A percentile compares a stretch with the other conserved stretches of the same genome.
phyloP scores from a whole-genome alignment of 2,113 vertebrate genomes.

The Madoqua kirkii region DNA sequence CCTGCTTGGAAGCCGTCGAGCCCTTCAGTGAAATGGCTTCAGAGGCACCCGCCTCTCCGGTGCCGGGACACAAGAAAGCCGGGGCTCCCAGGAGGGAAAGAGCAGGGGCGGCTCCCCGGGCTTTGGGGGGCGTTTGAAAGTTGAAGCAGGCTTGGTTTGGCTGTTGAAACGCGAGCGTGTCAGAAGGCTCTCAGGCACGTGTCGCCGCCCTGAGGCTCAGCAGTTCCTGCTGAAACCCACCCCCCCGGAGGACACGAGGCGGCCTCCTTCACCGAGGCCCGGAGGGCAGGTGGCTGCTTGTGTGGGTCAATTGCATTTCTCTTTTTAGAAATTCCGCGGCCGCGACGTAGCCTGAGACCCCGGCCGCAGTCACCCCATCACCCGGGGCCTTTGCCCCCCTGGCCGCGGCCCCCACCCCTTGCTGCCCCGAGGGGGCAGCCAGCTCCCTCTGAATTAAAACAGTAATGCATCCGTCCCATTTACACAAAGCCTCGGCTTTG shows the following conservation, averaged over 20 bases:
- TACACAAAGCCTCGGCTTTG: constrained; percentile 84
- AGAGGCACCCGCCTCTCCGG: rapidly evolving
- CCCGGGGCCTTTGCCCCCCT: constrained; percentile 78
- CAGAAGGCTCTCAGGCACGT: background rate
- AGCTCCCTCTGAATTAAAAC: constrained; percentile 87
- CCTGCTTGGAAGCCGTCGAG: background rate
- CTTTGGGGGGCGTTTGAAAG: background rate
- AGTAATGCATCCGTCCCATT: constrained; percentile 82
- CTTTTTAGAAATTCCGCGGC: constrained; percentile 88
- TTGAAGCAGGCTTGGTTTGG: background rate
- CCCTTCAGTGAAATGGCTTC: background rate
- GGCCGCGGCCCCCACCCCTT: constrained; percentile 82
- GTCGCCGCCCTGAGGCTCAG: background rate
- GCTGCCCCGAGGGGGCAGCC: constrained; percentile 78
- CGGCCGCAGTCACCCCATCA: constrained; percentile 82
- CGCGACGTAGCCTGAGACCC: constrained; percentile 79
- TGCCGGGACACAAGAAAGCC: background rate
- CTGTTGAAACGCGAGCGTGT: background rate
- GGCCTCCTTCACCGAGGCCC: background rate
- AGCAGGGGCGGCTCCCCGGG: rapidly evolving
- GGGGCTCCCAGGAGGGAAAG: background rate
- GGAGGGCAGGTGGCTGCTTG: constrained; percentile 85
- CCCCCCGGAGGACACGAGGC: background rate
- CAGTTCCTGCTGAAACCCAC: constrained; percentile 20
- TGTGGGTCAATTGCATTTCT: constrained; percentile 95